phyloP scores from a whole-genome alignment of 2,113 vertebrate species.

The Motacilla alba region DNA sequence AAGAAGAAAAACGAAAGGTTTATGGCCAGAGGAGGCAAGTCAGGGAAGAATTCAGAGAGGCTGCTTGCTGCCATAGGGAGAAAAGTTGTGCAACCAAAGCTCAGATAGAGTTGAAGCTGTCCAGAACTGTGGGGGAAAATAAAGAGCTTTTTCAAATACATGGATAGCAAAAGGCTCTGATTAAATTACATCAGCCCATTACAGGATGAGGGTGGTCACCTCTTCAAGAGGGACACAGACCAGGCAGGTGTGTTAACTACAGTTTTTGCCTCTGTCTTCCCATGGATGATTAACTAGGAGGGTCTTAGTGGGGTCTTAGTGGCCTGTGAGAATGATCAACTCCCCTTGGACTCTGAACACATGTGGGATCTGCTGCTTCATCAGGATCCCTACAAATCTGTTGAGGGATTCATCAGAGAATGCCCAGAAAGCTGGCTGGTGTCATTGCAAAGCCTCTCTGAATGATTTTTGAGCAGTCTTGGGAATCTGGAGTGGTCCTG shows the following conservation, averaged over 20 bases:
- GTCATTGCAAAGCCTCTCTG: not conserved
- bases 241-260: not conserved
- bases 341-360: not conserved
- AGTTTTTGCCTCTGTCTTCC: not conserved
- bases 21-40: too few relatives aligned
- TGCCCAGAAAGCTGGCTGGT: too few relatives aligned
- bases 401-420: not conserved
- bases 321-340: not conserved
- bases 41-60: not conserved
- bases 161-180: too few relatives aligned
- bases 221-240: not conserved
- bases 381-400: not conserved
- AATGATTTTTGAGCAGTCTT: not conserved
- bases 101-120: too few relatives aligned
- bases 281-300: too few relatives aligned
- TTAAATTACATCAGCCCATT: not conserved
- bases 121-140: not conserved
- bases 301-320: too few relatives aligned
- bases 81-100: not conserved
- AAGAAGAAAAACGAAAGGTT: too few relatives aligned
- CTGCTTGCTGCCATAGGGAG: not conserved
- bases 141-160: not conserved
- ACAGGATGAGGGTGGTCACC: too few relatives aligned
- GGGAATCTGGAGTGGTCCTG: not conserved
- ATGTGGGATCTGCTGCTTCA: not conserved